Base-by-base conservation (phyloP, 2,888 invertebrate genomes). In the Sphinx pinastri region DNA sequence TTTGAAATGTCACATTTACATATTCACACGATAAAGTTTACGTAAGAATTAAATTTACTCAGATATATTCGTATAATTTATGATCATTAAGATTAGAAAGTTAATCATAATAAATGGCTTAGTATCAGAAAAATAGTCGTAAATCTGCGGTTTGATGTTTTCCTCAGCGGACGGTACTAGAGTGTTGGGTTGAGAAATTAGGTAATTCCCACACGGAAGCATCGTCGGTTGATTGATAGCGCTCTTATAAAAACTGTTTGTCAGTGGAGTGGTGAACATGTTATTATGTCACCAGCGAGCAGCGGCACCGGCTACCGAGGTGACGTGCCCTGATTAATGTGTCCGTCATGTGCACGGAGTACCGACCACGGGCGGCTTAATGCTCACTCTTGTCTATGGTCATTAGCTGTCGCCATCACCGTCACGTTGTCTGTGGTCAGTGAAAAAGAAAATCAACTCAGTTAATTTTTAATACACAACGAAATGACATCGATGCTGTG, bases 161-260 rank as follows among this genome's bases (percentile, higher is more conserved):
- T 76, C 79, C 55, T 80, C 76, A 72, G 77, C 77, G 71, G 71
- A 75, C 71, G 71, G 38, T 58, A 70, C 47, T 19, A 16, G n/a
- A 63, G 63, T 49, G 63, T 63, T 63, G 71, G 69, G 78, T 78
- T 74, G 79, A 80, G 84, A 90, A 88, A 63, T 63, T 63, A 58
- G 86, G 88, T 82, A 84, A 86, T 88, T 87, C 87, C 84, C 83
- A 85, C 86, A 83, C 92, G 91, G 91, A 92, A 93, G 89, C 86
- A 70, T 49, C 79, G 79, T 77, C 80, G 72, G 75, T 86, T 92
- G 92, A 93, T 92, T 92, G 90, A 93, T 93, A 88, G 88, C 79
- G 71, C 70, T 70, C 73, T 79, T 82, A 89, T 88, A 92, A 92
- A 91, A 92, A 92, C 86, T 84, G 86, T 87, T 87, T 86, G 88